Evolutionary conservation across 2,797 vertebrate genomes (phyloP).

Genomic region (Cephalopachus bancanus): DNA sequence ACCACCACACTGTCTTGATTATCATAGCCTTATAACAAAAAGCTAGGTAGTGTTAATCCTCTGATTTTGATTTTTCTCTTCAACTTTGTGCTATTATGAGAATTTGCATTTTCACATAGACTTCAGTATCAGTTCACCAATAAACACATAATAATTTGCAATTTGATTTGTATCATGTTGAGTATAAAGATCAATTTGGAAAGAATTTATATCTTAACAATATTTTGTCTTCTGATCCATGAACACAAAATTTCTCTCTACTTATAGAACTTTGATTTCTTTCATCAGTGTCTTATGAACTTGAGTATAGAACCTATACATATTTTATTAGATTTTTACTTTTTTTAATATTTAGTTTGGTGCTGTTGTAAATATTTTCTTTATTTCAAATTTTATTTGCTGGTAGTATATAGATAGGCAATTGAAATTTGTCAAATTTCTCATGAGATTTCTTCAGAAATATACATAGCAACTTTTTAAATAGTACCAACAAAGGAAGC

Average conservation of each 20-base stretch:
- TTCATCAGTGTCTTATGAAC: background rate
- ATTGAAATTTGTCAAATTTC: background rate
- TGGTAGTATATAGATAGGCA: background rate
- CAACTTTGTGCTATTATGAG: background rate
- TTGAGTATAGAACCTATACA: background rate
- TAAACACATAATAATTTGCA: background rate
- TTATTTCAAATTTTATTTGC: background rate
- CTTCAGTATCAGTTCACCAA: background rate
- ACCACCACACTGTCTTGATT: background rate
- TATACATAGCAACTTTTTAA: background rate
- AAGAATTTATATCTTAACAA: background rate
- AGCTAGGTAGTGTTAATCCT: background rate
- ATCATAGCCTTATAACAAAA: background rate
- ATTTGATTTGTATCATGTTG: background rate
- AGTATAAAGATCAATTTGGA: background rate
- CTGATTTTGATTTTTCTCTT: background rate
- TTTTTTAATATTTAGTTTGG: background rate
- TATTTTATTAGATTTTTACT: background rate
- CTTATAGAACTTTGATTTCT: background rate
- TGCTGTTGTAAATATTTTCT: background rate
- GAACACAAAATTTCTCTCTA: background rate
- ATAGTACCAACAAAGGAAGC: background rate
- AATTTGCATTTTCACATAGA: background rate
- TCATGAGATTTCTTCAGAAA: background rate
- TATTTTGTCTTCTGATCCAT: background rate